These are phyloP conservation scores for Ecliptopera silaceata DNA, from an alignment of 2,888 invertebrate species.

Conservation along the genomic window DNA sequence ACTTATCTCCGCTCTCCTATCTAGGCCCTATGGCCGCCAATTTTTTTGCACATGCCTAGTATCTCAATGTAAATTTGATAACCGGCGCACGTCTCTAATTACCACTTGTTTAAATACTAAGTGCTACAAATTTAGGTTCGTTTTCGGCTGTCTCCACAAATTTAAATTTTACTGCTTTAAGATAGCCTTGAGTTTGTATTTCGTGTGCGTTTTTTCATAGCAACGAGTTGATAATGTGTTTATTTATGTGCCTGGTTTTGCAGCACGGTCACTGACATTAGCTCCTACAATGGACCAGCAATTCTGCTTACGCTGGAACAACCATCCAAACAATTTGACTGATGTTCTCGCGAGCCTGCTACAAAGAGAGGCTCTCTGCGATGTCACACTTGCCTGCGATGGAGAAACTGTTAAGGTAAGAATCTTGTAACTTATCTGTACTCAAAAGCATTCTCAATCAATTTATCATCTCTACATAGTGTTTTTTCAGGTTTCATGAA, in stretches of 20 bases:
- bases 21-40: slow-evolving; percentile 82
- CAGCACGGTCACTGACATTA: slow-evolving; percentile 83
- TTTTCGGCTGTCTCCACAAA: slow-evolving; percentile 51
- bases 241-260: slow-evolving; percentile 43
- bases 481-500: not conserved
- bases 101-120: slow-evolving; percentile 66
- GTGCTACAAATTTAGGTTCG: slow-evolving; percentile 61
- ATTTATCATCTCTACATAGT: not conserved
- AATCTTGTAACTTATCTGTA: not conserved
- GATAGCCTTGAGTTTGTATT: slow-evolving; percentile 44
- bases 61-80: slow-evolving; percentile 76
- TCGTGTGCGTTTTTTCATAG: slow-evolving; percentile 24
- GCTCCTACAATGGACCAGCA: slow-evolving; percentile 89
- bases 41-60: slow-evolving; percentile 73
- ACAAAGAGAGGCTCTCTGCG: slow-evolving; percentile 94
- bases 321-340: slow-evolving; percentile 95
- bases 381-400: slow-evolving; percentile 96
- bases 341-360: slow-evolving; percentile 94
- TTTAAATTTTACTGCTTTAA: slow-evolving; percentile 46
- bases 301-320: slow-evolving; percentile 97
- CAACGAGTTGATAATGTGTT: slow-evolving; percentile 17
- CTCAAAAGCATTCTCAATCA: not conserved
- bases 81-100: slow-evolving; percentile 71
- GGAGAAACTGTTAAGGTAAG: slow-evolving; percentile 91
- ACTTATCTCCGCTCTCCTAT: slow-evolving; percentile 82